Conservation (phyloP, 2,797 vertebrate genomes). For the Glossophaga mutica region DNA sequence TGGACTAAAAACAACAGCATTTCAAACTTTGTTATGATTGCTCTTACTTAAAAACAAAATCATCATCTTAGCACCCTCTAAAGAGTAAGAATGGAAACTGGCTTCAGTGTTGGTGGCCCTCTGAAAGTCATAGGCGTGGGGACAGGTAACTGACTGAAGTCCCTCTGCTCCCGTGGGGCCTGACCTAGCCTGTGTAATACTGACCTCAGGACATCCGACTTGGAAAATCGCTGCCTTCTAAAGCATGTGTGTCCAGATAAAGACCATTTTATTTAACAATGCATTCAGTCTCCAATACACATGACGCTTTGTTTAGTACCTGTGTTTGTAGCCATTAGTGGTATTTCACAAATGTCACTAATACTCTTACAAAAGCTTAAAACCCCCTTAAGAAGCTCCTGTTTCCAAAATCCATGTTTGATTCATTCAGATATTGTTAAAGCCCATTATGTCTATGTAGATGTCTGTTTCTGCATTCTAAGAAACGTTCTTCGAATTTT, state of each 20-base stretch:
- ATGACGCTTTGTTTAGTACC: slow-evolving; percentile 24
- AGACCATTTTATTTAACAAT: slow-evolving; percentile 35
- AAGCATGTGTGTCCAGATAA: not conserved
- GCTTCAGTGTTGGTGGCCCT: slow-evolving; percentile 32
- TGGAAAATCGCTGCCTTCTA: slow-evolving; percentile 37
- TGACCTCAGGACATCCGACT: not conserved
- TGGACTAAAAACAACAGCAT: not conserved
- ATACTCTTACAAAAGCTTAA: slow-evolving; percentile 21
- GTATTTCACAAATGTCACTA: slow-evolving; percentile 24
- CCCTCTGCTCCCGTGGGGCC: not conserved
- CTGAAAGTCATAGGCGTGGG: not conserved
- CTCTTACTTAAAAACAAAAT: slow-evolving; percentile 27
- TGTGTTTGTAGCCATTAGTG: not conserved
- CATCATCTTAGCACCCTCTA: not conserved
- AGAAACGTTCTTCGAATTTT: slow-evolving; percentile 32
- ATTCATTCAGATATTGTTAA: slow-evolving; percentile 14
- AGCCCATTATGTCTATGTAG: not conserved
- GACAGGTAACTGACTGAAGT: not conserved
- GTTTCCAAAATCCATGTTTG: slow-evolving; percentile 13
- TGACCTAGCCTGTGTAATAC: not conserved
- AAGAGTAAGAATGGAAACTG: not conserved
- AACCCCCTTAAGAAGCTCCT: not conserved
- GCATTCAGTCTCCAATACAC: not conserved
- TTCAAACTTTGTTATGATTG: not conserved
- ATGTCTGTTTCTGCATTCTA: slow-evolving; percentile 43